Base-by-base conservation (phyloP, 2,888 invertebrate genomes). In the Acanthopleura granulata region DNA sequence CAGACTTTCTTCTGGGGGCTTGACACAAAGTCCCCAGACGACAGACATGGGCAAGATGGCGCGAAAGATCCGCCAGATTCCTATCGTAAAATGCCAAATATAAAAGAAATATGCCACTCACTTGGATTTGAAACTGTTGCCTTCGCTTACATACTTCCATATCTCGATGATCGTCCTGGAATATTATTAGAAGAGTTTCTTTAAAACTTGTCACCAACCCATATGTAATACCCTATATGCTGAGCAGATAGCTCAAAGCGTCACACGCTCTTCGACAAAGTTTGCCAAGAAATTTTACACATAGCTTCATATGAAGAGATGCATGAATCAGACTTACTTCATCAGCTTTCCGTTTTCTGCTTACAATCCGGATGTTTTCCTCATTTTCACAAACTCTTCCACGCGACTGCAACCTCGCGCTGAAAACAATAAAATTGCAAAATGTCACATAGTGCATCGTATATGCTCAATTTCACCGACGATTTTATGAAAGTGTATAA, bases 121-220 rank as follows among this genome's bases (percentile, higher is more conserved):
- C 88, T 83, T 88, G 85, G 74, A 88, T 87, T 76, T 83, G 81
- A 75, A 84, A 86, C 69, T 86, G 85, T 73, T 83, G 83, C 72
- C 81, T 81, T 77, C 84, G 78, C 76, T 85, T 84, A 29, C 51
- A 76, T 49, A 81, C 80, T 70, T 78, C 82, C 79, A 80, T 81
- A 50, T 80, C 82, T 75, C 82, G 80, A 72, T 85, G 83, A 69
- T 81, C 80, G 69, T 83, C 86, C 85, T 86, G 78, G 11, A 69
- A 78, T 40, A 50, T 30, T 16, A 29, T n/a, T 27, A 57, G 22
- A 57, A 57, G 18, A 57, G 12, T 6, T n/a, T 22, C 22, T 57
- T 57, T 57, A 57, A 9, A 57, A 40, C 9, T 40, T 40, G 40
- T 40, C 9, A 40, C 40, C 40, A 9, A 9, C 40, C 40, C 40